Conservation (phyloP, 1,140 invertebrate species). For the Laupala kohalensis region DNA sequence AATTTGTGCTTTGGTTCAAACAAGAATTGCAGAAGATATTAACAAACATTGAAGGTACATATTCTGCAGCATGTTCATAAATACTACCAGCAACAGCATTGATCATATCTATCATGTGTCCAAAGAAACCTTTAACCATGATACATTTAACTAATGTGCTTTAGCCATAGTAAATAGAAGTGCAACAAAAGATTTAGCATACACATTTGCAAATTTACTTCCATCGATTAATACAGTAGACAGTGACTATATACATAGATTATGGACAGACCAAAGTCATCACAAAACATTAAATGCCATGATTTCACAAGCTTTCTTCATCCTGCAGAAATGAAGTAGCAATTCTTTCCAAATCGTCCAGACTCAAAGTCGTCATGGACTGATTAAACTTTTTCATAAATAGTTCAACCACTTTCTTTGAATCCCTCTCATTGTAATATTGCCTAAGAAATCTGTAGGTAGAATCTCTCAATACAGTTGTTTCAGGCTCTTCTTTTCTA, state of each 20-base stretch:
- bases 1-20: too few relatives aligned
- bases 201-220: not conserved
- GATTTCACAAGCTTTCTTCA: slow-evolving; percentile 25
- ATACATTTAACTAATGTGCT: too few relatives aligned
- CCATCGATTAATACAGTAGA: not conserved
- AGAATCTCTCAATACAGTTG: slow-evolving; percentile 23
- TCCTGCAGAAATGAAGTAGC: slow-evolving; percentile 31
- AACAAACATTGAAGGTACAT: too few relatives aligned
- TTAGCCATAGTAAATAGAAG: too few relatives aligned
- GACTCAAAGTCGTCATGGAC: slow-evolving; percentile 30
- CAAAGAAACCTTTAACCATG: too few relatives aligned
- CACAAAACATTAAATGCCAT: too few relatives aligned
- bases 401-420: slow-evolving; percentile 29
- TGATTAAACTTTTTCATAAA: slow-evolving; percentile 28
- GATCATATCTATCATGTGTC: too few relatives aligned
- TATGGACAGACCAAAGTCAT: too few relatives aligned
- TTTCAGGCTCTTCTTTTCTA: not conserved
- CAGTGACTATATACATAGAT: not conserved
- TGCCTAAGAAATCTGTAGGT: slow-evolving; percentile 28
- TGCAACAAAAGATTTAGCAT: too few relatives aligned
- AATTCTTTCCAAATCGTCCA: slow-evolving; percentile 33
- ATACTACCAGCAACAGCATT: too few relatives aligned
- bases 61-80: too few relatives aligned
- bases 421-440: slow-evolving; percentile 29
- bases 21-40: too few relatives aligned